Conservation (phyloP, 2,888 invertebrate species). For the Xestia xanthographa region DNA sequence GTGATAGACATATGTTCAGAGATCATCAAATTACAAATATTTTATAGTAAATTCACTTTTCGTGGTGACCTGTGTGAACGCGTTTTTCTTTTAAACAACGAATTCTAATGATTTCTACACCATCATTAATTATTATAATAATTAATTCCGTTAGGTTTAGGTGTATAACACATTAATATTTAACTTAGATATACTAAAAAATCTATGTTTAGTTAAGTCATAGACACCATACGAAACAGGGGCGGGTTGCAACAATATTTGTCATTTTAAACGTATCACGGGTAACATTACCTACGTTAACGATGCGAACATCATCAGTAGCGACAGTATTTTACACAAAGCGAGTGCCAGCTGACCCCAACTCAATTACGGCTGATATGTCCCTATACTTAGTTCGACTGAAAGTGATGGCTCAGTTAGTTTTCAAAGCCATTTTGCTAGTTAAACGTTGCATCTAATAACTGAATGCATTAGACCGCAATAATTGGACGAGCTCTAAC, state of each 20-base stretch:
- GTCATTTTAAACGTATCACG: background rate
- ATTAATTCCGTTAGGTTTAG: background rate
- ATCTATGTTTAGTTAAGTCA: background rate
- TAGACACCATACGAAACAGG: background rate
- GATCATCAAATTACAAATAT: too few species aligned
- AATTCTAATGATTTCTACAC: background rate
- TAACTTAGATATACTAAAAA: background rate
- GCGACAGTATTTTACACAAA: slow-evolving; percentile 14
- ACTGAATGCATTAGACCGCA: slow-evolving; percentile 55
- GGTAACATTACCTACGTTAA: slow-evolving; percentile 4
- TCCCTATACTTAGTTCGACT: slow-evolving; percentile 44
- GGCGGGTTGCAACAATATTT: background rate
- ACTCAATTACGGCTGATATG: slow-evolving; percentile 24
- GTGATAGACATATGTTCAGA: background rate
- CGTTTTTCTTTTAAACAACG: background rate
- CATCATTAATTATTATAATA: background rate
- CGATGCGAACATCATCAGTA: background rate
- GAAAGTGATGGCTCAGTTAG: slow-evolving; percentile 52
- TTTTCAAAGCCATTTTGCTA: slow-evolving; percentile 58
- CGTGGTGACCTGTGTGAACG: background rate
- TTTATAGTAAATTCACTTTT: background rate
- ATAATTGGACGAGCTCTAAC: slow-evolving; percentile 46
- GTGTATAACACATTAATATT: background rate
- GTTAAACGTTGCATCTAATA: slow-evolving; percentile 51
- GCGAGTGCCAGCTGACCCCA: slow-evolving; percentile 4